Percentiles rank a stretch among this genome's conserved stretches.
Conservation (phyloP, 2,797 vertebrate genomes). For the Acanthis flammea region DNA sequence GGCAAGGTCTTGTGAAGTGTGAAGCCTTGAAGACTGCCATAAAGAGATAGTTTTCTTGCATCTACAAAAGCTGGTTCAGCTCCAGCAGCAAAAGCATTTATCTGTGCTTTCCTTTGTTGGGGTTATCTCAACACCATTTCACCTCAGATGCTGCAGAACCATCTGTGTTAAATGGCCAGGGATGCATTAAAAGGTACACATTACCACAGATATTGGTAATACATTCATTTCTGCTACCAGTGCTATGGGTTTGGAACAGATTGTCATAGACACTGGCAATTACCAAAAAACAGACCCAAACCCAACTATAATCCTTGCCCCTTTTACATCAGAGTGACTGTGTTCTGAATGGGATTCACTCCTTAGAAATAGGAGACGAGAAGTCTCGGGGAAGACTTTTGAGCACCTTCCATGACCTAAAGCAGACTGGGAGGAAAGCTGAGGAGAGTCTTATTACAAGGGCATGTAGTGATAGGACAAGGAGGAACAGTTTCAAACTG, state of each 20-base stretch:
- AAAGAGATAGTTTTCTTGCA: not conserved
- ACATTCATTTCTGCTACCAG: not conserved
- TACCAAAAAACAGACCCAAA: not conserved
- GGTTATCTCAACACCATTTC: not conserved
- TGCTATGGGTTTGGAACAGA: not conserved
- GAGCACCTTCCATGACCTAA: not conserved
- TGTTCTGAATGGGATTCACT: not conserved
- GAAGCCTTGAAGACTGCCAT: not conserved
- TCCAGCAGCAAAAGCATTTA: not conserved
- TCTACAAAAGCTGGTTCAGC: not conserved
- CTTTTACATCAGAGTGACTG: not conserved
- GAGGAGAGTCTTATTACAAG: not conserved
- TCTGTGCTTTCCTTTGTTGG: not conserved
- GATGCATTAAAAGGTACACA: not conserved
- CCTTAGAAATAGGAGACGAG: not conserved
- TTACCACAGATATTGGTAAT: not conserved
- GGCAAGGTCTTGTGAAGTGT: not conserved
- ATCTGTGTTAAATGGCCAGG: not conserved
- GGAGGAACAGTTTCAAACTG: not conserved
- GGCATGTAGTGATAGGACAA: not conserved
- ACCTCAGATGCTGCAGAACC: not conserved
- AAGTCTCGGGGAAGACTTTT: accelerated
- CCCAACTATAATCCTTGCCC: not conserved
- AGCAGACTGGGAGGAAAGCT: not conserved
- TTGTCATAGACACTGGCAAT: not conserved